Conservation (phyloP, 1,140 invertebrate genomes). For the Dendroctonus ponderosae region DNA sequence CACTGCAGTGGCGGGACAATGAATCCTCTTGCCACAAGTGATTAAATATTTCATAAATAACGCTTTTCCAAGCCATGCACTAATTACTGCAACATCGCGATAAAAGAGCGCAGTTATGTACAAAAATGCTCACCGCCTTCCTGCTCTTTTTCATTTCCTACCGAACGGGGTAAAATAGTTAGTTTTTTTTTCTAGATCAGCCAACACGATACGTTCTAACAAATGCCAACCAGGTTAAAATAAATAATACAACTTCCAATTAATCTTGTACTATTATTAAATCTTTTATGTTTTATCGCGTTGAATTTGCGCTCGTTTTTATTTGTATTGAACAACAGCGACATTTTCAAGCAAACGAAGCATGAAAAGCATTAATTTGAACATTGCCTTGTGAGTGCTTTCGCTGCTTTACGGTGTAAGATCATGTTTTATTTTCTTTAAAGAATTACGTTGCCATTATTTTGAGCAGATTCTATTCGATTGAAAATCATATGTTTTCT, state of each 20-base stretch:
- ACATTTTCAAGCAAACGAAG: too few relatives aligned
- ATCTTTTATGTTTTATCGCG: background rate
- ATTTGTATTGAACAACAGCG: too few relatives aligned
- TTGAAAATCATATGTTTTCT: too few relatives aligned
- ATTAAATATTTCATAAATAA: conserved; percentile 1
- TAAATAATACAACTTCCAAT: background rate
- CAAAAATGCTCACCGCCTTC: background rate
- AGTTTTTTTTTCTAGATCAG: background rate
- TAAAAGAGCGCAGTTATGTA: background rate
- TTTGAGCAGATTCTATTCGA: too few relatives aligned
- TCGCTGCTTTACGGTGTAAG: too few relatives aligned
- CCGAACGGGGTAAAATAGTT: background rate
- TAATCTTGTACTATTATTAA: conserved; percentile 1
- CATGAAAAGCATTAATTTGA: too few relatives aligned
- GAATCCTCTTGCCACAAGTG: background rate
- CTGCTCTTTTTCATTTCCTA: too few relatives aligned
- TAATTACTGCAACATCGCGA: background rate
- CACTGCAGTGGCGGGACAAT: background rate
- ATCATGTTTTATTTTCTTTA: too few relatives aligned
- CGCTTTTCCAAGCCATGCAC: conserved; percentile 2
- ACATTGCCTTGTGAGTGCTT: too few relatives aligned
- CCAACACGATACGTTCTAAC: background rate
- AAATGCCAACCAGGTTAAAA: background rate
- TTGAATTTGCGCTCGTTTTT: background rate
- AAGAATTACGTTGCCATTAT: too few relatives aligned